Conservation (phyloP, 2,888 invertebrate species). For the Anaspis maculata region DNA sequence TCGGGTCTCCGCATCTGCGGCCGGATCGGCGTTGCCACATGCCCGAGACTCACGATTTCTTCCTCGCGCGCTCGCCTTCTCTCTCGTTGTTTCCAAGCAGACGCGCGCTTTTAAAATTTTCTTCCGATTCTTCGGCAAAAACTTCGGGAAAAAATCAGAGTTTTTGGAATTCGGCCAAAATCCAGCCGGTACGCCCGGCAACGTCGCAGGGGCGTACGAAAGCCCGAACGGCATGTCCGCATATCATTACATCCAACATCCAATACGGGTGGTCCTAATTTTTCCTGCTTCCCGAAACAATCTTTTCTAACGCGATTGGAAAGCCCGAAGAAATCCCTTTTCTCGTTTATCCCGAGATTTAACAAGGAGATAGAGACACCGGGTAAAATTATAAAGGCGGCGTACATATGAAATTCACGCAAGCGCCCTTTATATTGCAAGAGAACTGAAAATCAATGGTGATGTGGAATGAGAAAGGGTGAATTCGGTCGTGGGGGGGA, state of each 20-base stretch:
- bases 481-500: conserved; percentile 14
- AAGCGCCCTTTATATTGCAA: conserved; percentile 24
- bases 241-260: no score
- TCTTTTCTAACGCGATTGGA: no score
- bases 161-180: not conserved
- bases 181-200: no score
- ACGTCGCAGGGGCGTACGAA: no score
- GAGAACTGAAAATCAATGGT: conserved; percentile 26
- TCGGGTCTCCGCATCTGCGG: conserved; percentile 28
- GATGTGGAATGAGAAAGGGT: conserved; percentile 16
- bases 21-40: conserved; percentile 7
- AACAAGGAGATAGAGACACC: not conserved
- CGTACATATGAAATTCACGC: conserved; percentile 23
- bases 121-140: no score
- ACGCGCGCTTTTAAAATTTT: conserved; percentile 1
- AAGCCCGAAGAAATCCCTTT: not conserved
- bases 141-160: no score
- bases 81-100: not conserved
- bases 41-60: no score
- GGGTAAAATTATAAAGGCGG: conserved; percentile 16
- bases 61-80: conserved; percentile 12
- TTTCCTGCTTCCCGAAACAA: no score
- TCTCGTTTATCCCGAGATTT: not conserved
- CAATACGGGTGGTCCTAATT: no score
- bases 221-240: no score